Conservation (phyloP, 2,888 invertebrate genomes). For the Anoncus sp. region DNA sequence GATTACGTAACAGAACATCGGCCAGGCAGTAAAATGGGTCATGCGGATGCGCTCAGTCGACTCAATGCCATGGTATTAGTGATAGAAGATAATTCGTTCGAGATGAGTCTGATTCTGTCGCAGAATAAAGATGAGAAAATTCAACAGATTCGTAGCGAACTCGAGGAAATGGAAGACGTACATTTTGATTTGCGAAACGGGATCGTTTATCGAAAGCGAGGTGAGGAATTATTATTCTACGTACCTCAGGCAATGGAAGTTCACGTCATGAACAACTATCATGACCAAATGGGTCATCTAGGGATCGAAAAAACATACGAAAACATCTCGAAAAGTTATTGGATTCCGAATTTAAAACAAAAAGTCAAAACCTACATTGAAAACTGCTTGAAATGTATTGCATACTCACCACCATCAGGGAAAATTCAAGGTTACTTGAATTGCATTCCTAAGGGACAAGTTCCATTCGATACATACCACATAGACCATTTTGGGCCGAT, state of each 20-base stretch:
- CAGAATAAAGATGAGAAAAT: constrained; percentile 20
- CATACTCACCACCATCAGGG: too few relatives aligned
- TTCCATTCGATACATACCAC: constrained; percentile 27
- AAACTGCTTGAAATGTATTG: too few relatives aligned
- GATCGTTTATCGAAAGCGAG: background rate
- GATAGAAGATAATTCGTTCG: constrained; percentile 57
- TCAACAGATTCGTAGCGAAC: background rate
- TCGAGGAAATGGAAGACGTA: too few relatives aligned
- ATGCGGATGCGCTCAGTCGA: constrained; percentile 72
- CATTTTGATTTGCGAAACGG: too few relatives aligned
- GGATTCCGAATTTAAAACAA: too few relatives aligned
- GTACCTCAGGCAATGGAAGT: too few relatives aligned
- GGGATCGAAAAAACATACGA: background rate
- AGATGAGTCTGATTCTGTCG: constrained; percentile 50
- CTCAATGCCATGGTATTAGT: constrained; percentile 39
- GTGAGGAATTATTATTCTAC: background rate
- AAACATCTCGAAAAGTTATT: too few relatives aligned
- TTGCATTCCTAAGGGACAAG: background rate
- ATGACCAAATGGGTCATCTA: background rate
- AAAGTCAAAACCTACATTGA: too few relatives aligned
- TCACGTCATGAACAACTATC: background rate
- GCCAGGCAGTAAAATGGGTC: constrained; percentile 64
- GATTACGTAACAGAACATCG: constrained; percentile 69
- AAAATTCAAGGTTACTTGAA: background rate
- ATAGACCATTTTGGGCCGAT: constrained; percentile 56